Percentiles rank a stretch among this genome's conserved stretches.
phyloP scores from a whole-genome alignment of 2,113 vertebrate genomes.

The Columbina picui region DNA sequence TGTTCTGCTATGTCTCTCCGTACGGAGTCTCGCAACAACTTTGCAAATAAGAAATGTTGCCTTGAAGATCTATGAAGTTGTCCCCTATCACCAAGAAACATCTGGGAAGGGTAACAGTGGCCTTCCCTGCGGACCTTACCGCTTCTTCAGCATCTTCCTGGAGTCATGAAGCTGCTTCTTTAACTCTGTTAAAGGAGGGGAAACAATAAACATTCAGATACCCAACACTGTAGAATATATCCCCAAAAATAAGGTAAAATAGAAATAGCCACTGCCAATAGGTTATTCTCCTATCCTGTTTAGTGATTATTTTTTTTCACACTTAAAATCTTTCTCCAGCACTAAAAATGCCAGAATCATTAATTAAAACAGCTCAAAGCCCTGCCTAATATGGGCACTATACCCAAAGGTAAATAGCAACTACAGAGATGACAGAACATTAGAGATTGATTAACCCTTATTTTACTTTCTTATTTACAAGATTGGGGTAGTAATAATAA shows the following conservation, averaged over 20 bases:
- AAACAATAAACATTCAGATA: not conserved
- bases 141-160: conserved; percentile 81
- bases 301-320: not conserved
- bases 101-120: not conserved
- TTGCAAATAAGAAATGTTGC: not conserved
- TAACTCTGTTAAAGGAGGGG: conserved; percentile 43
- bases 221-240: not conserved
- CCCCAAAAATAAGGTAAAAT: not conserved
- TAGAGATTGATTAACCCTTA: not conserved
- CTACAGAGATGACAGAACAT: not conserved
- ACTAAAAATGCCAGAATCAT: not conserved
- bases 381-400: not conserved
- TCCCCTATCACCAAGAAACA: not conserved
- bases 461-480: not conserved
- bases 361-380: not conserved
- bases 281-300: not conserved
- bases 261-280: not conserved
- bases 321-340: not conserved
- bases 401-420: not conserved
- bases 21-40: not conserved
- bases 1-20: not conserved
- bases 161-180: conserved; percentile 77
- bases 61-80: not conserved
- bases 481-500: not conserved
- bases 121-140: conserved; percentile 68